Base-by-base conservation (phyloP, 2,113 vertebrate species). In the Fregetta grallaria region DNA sequence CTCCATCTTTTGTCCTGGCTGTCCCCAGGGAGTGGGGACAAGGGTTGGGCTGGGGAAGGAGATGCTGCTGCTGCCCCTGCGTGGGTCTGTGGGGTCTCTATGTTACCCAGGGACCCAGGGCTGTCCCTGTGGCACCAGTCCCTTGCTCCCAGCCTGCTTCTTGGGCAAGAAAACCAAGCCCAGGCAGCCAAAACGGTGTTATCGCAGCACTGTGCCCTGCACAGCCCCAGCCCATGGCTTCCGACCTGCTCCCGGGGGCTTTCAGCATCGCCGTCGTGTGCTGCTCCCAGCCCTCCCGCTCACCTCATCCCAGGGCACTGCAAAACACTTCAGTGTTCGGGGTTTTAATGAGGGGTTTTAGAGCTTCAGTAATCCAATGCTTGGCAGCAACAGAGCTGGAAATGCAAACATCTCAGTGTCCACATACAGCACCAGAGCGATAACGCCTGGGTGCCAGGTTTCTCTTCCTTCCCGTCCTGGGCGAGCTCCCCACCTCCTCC, bases 371-470 rank as follows among this genome's bases (percentile, higher is more conserved):
- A 13, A 53, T 6, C 5, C 26, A 21, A 40, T 0, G 1, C 44
- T 17, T 26, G 70, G 80, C 65, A 26, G 7, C 18, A 3, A 3
- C 0, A 5, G 61, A 49, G 59, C 22, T 22, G 36, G 62, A 25
- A 27, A 30, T 1, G 34, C 56, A 10, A 65, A 52, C 3, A 8
- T 34, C 65, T 77, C 4, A 0, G n/a, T 4, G 5, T 3, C 40
- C 1, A 0, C 4, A 9, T 0, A 1, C n/a, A 8, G 76, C 40
- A 12, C n/a, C 15, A 7, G 1, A 15, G 62, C 4, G 5, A 4
- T 36, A 47, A 61, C 1, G 27, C 17, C 29, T 2, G 18, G 42
- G 68, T 0, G 2, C 42, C 0, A 11, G 15, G 19, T 16, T 87
- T 30, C 14, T 17, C 45, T 10, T 15, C 1, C 4, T 45, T 19